These are phyloP conservation scores for Cathartes aura DNA, from an alignment of 2,113 vertebrate genomes.

Conservation along the genomic window DNA sequence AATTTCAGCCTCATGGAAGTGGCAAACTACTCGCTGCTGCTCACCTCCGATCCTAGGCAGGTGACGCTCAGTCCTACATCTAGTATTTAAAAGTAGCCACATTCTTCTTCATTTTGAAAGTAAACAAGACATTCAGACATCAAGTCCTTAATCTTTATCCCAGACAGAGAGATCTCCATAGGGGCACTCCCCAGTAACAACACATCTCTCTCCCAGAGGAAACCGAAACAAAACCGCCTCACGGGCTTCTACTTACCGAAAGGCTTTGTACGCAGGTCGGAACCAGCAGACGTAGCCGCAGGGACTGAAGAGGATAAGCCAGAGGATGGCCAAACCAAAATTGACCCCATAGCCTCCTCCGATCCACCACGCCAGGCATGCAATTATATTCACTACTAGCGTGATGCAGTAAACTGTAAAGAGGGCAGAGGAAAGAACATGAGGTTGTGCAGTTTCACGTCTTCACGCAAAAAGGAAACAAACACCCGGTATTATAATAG, in stretches of 20 bases:
- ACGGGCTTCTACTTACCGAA: slow-evolving; percentile 77
- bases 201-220: neutral
- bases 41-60: neutral
- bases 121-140: neutral
- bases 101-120: neutral
- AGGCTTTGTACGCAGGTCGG: slow-evolving; percentile 93
- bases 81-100: neutral
- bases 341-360: slow-evolving; percentile 80
- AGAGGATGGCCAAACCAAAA: slow-evolving; percentile 90
- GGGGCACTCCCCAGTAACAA: neutral
- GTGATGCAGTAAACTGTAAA: slow-evolving; percentile 88
- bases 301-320: slow-evolving; percentile 91
- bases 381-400: slow-evolving; percentile 84
- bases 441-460: neutral
- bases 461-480: accelerated
- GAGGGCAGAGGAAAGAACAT: neutral
- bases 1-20: neutral
- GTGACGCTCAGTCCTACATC: neutral
- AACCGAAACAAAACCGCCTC: accelerated
- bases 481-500: accelerated
- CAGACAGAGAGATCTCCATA: neutral
- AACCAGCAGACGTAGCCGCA: slow-evolving; percentile 94
- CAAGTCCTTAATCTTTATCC: neutral
- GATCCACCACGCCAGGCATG: slow-evolving; percentile 94
- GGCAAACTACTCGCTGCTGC: neutral